phyloP scores from a whole-genome alignment of 2,888 invertebrate genomes.

The Oeneis ivallda region DNA sequence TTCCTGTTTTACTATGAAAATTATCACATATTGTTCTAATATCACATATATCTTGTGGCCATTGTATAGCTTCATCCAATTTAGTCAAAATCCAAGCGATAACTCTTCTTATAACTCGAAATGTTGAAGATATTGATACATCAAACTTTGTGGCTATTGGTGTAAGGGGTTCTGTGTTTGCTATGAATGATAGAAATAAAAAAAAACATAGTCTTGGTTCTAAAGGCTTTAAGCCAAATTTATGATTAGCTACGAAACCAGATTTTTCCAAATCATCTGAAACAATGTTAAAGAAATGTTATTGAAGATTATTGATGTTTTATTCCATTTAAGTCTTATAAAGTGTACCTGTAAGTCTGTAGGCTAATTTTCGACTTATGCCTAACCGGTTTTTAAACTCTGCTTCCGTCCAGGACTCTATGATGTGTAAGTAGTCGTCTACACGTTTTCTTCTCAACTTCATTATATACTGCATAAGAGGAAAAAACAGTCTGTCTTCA shows the following conservation, averaged over 20 bases:
- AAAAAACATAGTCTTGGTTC: slow-evolving; percentile 64
- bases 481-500: slow-evolving; percentile 57
- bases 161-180: slow-evolving; percentile 59
- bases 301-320: background rate
- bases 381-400: slow-evolving; percentile 62
- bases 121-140: slow-evolving; percentile 65
- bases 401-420: slow-evolving; percentile 61
- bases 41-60: slow-evolving; percentile 57
- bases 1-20: slow-evolving; percentile 57
- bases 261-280: slow-evolving; percentile 64
- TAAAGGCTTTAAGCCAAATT: slow-evolving; percentile 62
- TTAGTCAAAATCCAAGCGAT: slow-evolving; percentile 64
- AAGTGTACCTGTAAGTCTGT: slow-evolving; percentile 54
- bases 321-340: background rate
- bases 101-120: slow-evolving; percentile 61
- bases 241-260: slow-evolving; percentile 62
- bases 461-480: slow-evolving; percentile 61
- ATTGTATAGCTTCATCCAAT: slow-evolving; percentile 58
- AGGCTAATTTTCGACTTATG: slow-evolving; percentile 56
- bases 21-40: slow-evolving; percentile 51
- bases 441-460: slow-evolving; percentile 55
- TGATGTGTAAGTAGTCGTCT: slow-evolving; percentile 62
- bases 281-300: slow-evolving; percentile 40
- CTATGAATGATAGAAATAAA: slow-evolving; percentile 63
- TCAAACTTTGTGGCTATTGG: slow-evolving; percentile 65